phyloP scores from a whole-genome alignment of 35 echinoderm and acorn worm species.

The Eucidaris tribuloides region DNA sequence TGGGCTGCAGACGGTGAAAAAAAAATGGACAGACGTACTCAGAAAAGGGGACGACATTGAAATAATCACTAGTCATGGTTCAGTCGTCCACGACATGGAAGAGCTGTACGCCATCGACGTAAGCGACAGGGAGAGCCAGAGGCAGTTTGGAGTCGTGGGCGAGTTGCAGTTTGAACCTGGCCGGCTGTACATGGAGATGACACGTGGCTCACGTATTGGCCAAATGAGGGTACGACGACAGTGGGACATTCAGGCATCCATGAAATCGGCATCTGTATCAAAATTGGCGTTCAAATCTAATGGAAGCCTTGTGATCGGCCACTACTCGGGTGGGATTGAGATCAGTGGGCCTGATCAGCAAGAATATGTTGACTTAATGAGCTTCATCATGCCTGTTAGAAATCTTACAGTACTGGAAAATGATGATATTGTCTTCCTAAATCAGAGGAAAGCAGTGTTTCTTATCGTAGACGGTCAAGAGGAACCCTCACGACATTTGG shows the following conservation, averaged over 20 bases:
- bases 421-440: neutral
- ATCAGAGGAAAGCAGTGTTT: slow-evolving; percentile 3
- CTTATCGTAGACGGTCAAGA: neutral
- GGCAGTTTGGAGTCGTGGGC: too few relatives aligned
- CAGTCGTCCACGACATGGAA: too few relatives aligned
- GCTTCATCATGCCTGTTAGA: too few relatives aligned
- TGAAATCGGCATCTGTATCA: neutral
- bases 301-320: neutral
- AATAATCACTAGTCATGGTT: too few relatives aligned
- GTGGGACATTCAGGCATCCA: neutral
- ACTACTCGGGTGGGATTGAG: neutral
- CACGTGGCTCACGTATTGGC: neutral
- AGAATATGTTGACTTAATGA: too few relatives aligned
- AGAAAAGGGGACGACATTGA: too few relatives aligned
- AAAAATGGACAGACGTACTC: too few relatives aligned
- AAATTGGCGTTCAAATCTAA: neutral
- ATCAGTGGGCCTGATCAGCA: too few relatives aligned
- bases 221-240: neutral
- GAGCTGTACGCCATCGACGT: too few relatives aligned
- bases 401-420: neutral
- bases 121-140: too few relatives aligned
- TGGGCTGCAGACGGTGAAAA: neutral
- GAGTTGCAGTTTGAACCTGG: neutral
- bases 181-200: neutral
- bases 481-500: neutral